Evolutionary conservation across 2,113 vertebrate species (phyloP).

Genomic region (Bujurquina vittata): DNA sequence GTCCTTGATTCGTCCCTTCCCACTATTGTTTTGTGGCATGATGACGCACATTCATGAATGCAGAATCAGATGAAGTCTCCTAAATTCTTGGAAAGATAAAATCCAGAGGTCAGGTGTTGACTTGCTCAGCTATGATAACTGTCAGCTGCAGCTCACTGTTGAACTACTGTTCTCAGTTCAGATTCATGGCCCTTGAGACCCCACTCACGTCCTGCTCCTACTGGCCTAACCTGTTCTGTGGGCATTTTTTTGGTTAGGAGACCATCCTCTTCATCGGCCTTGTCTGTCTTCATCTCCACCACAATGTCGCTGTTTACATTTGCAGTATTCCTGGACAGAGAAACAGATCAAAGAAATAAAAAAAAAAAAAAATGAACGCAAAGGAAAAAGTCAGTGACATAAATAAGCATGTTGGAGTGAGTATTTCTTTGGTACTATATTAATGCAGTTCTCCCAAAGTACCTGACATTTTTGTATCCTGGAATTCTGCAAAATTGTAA

Average conservation of each 20-base stretch:
- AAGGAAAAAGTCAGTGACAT: not conserved
- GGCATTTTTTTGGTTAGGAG: slow-evolving; percentile 77
- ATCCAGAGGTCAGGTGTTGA: not conserved
- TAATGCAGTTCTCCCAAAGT: not conserved
- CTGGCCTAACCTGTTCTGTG: slow-evolving; percentile 75
- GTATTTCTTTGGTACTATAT: not conserved
- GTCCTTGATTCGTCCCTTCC: not conserved
- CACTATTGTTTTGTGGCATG: not conserved
- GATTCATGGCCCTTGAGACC: not conserved
- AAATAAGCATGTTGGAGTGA: not conserved
- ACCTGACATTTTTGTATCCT: not conserved
- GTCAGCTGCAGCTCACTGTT: not conserved
- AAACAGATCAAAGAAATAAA: not conserved
- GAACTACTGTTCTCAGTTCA: not conserved
- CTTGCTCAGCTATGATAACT: not conserved
- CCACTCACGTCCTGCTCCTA: not conserved
- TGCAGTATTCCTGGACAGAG: slow-evolving; percentile 58
- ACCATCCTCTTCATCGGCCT: slow-evolving; percentile 80
- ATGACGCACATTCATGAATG: slow-evolving; percentile 8
- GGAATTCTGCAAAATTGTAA: not conserved
- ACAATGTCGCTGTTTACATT: slow-evolving; percentile 78
- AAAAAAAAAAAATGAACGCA: not conserved
- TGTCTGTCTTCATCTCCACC: slow-evolving; percentile 84
- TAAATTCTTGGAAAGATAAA: not conserved
- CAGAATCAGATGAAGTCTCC: not conserved